A percentile compares a stretch with the other conserved stretches of the same genome.
Conservation (phyloP, 2,888 invertebrate species). For the Drosophila lutescens region DNA sequence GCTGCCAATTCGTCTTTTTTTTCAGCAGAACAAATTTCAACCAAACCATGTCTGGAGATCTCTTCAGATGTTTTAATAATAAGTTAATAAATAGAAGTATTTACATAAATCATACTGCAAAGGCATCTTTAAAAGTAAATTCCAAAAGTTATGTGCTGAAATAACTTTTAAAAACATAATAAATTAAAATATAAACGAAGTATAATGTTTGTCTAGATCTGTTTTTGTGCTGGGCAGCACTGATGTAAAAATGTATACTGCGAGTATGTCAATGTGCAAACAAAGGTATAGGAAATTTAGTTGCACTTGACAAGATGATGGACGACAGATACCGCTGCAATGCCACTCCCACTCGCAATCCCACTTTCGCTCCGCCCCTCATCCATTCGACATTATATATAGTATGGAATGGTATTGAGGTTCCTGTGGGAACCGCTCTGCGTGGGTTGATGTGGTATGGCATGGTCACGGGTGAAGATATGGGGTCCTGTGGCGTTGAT, state of each 20-base stretch:
- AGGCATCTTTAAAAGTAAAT: too few species aligned
- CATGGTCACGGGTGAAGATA: too few species aligned
- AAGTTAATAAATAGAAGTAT: too few species aligned
- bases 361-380: background rate
- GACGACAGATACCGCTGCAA: constrained; percentile 68
- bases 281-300: constrained; percentile 70
- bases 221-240: too few species aligned
- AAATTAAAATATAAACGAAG: too few species aligned
- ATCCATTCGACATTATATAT: background rate
- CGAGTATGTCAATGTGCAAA: constrained; percentile 11
- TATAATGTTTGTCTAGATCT: too few species aligned
- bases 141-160: too few species aligned
- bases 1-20: background rate
- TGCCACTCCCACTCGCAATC: constrained; percentile 11
- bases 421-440: background rate
- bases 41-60: too few species aligned
- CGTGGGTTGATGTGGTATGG: background rate
- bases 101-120: too few species aligned
- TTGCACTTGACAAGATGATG: constrained; percentile 74
- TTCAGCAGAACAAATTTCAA: background rate
- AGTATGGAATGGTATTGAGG: background rate
- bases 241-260: background rate
- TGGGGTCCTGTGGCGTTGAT: background rate
- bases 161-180: too few species aligned
- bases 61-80: too few species aligned